A percentile compares a stretch with the other conserved stretches of the same genome.
These are phyloP conservation scores for Nasonia vitripennis DNA, from an alignment of 1,140 invertebrate species.

Conservation along the genomic window DNA sequence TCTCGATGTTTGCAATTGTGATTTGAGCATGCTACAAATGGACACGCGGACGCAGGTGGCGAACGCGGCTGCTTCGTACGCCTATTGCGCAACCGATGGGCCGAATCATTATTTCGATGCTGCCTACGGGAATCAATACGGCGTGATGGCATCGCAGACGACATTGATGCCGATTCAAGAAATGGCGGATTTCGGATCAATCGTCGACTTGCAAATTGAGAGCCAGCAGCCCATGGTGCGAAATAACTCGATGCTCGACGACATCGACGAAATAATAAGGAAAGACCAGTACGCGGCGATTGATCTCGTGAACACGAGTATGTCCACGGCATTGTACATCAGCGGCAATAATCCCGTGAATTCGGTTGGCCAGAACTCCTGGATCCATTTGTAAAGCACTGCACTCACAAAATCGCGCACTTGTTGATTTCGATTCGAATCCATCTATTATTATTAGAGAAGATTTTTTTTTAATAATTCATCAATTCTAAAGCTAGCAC, in stretches of 20 bases:
- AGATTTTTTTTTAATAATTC: no score
- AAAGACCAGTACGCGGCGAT: background rate
- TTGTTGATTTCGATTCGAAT: no score
- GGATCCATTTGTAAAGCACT: background rate
- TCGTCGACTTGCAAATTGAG: background rate
- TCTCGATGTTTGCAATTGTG: background rate
- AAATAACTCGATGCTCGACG: slow-evolving; percentile 36
- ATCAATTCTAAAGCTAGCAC: no score
- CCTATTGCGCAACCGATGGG: background rate
- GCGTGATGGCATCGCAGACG: background rate
- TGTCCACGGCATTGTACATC: slow-evolving; percentile 2
- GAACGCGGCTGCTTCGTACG: background rate
- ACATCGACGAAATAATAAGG: slow-evolving; percentile 37
- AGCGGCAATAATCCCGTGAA: background rate
- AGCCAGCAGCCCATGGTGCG: background rate
- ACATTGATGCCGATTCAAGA: background rate
- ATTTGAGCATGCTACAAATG: background rate
- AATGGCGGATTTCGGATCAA: background rate
- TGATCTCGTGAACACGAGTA: background rate
- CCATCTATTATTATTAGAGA: no score
- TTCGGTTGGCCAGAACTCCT: background rate
- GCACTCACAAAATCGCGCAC: no score
- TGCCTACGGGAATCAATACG: background rate
- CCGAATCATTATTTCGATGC: background rate
- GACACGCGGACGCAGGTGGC: background rate